Conservation (phyloP, 2,888 invertebrate genomes). For the Eurytoma adleriae region DNA sequence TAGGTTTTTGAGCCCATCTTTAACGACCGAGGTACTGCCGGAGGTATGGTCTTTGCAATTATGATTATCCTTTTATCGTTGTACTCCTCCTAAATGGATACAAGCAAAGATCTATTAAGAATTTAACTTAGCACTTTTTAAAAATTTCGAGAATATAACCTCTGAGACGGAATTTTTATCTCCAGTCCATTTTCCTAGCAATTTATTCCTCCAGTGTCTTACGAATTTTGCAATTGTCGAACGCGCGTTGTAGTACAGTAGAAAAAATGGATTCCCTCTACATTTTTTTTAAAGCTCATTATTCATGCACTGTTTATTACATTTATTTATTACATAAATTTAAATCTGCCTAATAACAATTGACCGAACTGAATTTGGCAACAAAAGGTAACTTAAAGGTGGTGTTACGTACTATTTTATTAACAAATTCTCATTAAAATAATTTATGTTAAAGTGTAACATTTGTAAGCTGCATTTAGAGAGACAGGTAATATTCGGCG, state of each 20-base stretch:
- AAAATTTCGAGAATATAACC: constrained; percentile 2
- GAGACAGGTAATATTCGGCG: neutral
- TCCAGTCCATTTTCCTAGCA: constrained; percentile 22
- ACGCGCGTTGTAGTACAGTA: neutral
- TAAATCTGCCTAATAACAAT: too few species aligned
- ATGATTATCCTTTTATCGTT: constrained; percentile 61
- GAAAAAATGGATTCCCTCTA: neutral
- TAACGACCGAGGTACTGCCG: constrained; percentile 54
- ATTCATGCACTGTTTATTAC: neutral
- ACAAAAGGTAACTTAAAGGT: too few species aligned
- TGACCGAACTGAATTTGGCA: too few species aligned
- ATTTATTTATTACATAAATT: neutral
- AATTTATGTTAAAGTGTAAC: neutral
- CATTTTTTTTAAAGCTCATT: neutral
- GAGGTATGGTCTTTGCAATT: constrained; percentile 67
- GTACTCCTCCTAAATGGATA: neutral
- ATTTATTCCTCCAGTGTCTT: constrained; percentile 13
- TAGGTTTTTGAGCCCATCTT: constrained; percentile 69
- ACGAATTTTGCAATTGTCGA: constrained; percentile 10
- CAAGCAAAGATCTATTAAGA: neutral
- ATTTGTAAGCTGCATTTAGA: neutral
- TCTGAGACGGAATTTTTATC: neutral
- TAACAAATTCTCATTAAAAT: too few species aligned
- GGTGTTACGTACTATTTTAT: too few species aligned
- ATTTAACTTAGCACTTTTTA: too few species aligned